Conservation (phyloP, 2,113 vertebrate species). For the Amblyornis subalaris region DNA sequence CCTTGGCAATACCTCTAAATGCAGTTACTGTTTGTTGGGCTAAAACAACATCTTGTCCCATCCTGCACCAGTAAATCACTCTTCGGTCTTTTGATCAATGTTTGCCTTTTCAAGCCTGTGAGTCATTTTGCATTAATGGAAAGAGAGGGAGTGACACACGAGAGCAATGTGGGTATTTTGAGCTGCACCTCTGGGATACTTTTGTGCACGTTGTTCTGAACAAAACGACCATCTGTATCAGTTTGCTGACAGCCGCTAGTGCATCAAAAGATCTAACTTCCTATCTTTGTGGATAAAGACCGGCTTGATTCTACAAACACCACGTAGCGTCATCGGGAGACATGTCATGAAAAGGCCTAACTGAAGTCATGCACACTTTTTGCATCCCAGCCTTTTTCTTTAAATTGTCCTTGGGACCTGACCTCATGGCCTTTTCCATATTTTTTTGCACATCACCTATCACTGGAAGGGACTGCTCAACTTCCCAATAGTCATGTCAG, state of each 20-base stretch:
- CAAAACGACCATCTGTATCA: background rate
- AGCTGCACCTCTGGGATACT: constrained; percentile 4
- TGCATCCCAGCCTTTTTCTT: background rate
- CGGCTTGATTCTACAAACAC: background rate
- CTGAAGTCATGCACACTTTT: background rate
- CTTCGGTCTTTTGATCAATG: background rate
- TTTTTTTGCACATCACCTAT: background rate
- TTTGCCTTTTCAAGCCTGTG: constrained; percentile 7
- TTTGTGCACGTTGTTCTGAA: background rate
- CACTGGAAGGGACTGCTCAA: background rate
- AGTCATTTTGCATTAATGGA: constrained; percentile 4
- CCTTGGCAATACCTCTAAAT: constrained; percentile 54
- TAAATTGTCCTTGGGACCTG: background rate
- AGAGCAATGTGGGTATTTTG: background rate
- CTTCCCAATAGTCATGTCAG: background rate
- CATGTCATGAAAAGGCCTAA: background rate
- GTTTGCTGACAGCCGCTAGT: background rate
- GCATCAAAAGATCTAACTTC: background rate
- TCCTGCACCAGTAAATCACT: background rate
- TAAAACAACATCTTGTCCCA: constrained; percentile 36
- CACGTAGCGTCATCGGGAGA: rapidly evolving
- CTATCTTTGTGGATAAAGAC: background rate
- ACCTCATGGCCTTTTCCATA: background rate
- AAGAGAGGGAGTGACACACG: background rate
- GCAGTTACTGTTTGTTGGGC: constrained; percentile 40